These are phyloP conservation scores for Linurgus olivaceus DNA, from an alignment of 2,797 vertebrate genomes.

Conservation along the genomic window DNA sequence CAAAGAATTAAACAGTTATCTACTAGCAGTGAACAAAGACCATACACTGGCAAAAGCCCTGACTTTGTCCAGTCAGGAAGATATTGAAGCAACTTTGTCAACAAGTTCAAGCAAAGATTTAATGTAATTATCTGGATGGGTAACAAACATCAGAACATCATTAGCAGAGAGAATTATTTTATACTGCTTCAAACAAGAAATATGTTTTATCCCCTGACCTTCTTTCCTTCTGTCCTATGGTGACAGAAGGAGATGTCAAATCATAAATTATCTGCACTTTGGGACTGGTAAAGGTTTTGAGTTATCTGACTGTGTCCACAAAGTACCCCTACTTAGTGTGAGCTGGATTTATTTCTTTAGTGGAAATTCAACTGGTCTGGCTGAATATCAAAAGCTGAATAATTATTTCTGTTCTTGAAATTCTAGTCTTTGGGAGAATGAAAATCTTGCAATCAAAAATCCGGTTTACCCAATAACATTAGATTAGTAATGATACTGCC, in stretches of 20 bases:
- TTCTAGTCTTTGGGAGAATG: neutral
- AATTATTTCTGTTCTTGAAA: constrained; percentile 35
- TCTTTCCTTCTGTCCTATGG: constrained; percentile 6
- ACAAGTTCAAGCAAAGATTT: constrained; percentile 52
- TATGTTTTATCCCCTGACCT: neutral
- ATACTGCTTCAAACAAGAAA: constrained; percentile 7
- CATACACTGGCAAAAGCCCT: neutral
- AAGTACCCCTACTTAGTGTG: neutral
- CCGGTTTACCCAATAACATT: neutral
- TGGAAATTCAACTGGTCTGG: constrained; percentile 21
- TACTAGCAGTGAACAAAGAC: neutral
- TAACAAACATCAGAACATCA: constrained; percentile 5
- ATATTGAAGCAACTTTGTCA: constrained; percentile 28
- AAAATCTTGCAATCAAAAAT: constrained; percentile 3
- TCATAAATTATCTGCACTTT: constrained; percentile 1
- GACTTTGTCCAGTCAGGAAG: constrained; percentile 1
- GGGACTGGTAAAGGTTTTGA: constrained; percentile 23
- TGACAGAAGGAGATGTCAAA: neutral
- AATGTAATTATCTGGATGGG: constrained; percentile 16
- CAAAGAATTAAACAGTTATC: constrained; percentile 6
- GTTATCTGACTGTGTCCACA: neutral
- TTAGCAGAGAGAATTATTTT: neutral
- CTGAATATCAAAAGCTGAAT: constrained; percentile 15
- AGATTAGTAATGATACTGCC: neutral
- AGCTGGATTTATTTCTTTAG: constrained; percentile 16